Percentiles rank a stretch among this genome's conserved stretches.
phyloP scores from a whole-genome alignment of 2,888 invertebrate species.

The Sussaba pulchella region DNA sequence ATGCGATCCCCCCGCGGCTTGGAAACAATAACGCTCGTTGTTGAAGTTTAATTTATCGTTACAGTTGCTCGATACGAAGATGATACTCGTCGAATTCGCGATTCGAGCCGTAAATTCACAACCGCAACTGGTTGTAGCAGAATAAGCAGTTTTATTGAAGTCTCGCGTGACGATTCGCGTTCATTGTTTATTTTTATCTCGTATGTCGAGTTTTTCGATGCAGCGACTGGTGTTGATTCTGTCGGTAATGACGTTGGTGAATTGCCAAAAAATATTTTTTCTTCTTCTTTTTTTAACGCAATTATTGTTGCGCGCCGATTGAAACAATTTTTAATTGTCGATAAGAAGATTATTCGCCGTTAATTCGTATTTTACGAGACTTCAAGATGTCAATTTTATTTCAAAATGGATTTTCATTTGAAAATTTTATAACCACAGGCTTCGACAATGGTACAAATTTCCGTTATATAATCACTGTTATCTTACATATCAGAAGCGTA shows the following conservation, averaged over 20 bases:
- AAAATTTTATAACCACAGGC: background rate
- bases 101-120: slow-evolving; percentile 39
- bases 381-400: background rate
- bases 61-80: slow-evolving; percentile 29
- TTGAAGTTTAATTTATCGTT: slow-evolving; percentile 51
- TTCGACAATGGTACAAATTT: too few relatives aligned
- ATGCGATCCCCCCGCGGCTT: slow-evolving; percentile 60
- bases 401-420: background rate
- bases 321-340: too few relatives aligned
- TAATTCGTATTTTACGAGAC: background rate
- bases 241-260: background rate
- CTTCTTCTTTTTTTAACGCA: too few relatives aligned
- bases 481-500: too few relatives aligned
- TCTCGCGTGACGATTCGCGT: slow-evolving; percentile 9
- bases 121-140: slow-evolving; percentile 3
- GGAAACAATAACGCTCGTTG: slow-evolving; percentile 68
- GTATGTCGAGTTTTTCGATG: background rate
- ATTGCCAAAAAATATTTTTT: background rate
- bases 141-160: slow-evolving; percentile 20
- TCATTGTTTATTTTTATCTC: slow-evolving; percentile 12
- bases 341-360: background rate
- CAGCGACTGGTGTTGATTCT: background rate
- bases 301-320: too few relatives aligned
- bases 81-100: slow-evolving; percentile 48
- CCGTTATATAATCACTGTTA: too few relatives aligned